Base-by-base conservation (phyloP, 1,140 invertebrate genomes). In the Camponotus pennsylvanicus region DNA sequence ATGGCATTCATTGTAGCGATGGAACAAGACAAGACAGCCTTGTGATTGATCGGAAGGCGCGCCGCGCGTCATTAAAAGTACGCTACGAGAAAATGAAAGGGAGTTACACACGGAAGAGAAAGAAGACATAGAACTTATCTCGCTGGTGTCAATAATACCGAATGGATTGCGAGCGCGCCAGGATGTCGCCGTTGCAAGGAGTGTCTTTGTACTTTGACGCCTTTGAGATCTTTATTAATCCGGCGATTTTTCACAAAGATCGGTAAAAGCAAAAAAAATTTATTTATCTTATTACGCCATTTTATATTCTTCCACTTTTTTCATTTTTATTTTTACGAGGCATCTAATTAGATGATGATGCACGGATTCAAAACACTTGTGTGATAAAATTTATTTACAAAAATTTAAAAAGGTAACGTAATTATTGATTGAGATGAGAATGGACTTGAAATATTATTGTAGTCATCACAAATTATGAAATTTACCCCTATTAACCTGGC, bases 1-100 rank as follows among this genome's bases (percentile, higher is more conserved):
- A 89, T 86, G 83, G 77, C 49, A 76, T 83, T 86, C 71, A 73
- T 86, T 89, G 88, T 89, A 70, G 42, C 82, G 37, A 86, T 42
- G 32, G 55, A 63, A 79, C 73, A 57, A 70, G 57, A 64, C 88
- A 71, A 63, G 75, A 82, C 87, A 86, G 76, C 76, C 87, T 77
- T 77, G 86, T 75, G 87, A 73, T 80, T 79, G 69, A 71, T 67
- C 37, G 66, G 66, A 76, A 84, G 70, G 45, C 59, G 71, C 66
- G 34, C 34, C 64, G 52, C 55, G 70, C 85, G 76, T 82, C 84
- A 69, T 76, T 57, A 49, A 40, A 34, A 57, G 57, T 63, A 57
- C 59, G 63, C 40, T 34, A 61, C 18, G 77, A 63, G 57, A 40
- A 40, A 76, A 84, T 18, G 64, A 61, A 75, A 63, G 67, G 18